These are phyloP conservation scores for Sicus ferrugineus DNA, from an alignment of 2,888 invertebrate species.

Conservation along the genomic window DNA sequence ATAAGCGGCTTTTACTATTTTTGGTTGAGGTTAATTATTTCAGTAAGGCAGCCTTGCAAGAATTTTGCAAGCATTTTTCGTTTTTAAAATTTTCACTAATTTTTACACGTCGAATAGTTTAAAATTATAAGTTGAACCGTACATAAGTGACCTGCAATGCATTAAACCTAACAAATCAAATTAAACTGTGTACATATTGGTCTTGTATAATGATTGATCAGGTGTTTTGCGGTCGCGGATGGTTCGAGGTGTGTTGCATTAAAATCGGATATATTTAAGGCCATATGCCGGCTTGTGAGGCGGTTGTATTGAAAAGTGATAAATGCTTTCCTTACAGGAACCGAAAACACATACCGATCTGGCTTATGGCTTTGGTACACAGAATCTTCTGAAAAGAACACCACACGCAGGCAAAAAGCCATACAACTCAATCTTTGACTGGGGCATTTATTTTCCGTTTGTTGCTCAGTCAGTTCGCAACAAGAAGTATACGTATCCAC, in stretches of 20 bases:
- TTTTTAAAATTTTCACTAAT: too few relatives aligned
- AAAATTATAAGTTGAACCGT: too few relatives aligned
- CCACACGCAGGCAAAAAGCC: slow-evolving; percentile 69
- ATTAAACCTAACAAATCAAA: too few relatives aligned
- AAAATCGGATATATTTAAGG: slow-evolving; percentile 22
- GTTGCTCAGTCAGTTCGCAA: slow-evolving; percentile 73
- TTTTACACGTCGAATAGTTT: too few relatives aligned
- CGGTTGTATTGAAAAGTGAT: background rate
- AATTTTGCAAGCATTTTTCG: too few relatives aligned
- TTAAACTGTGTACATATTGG: background rate
- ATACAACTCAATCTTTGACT: slow-evolving; percentile 68
- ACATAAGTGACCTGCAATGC: too few relatives aligned
- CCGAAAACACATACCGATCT: slow-evolving; percentile 53
- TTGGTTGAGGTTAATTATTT: too few relatives aligned
- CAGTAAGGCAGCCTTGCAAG: too few relatives aligned
- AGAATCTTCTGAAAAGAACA: slow-evolving; percentile 68
- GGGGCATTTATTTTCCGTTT: slow-evolving; percentile 70
- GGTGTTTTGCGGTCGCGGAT: slow-evolving; percentile 58
- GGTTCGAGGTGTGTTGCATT: slow-evolving; percentile 60
- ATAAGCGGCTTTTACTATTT: too few relatives aligned
- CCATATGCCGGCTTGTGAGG: background rate
- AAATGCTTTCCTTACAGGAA: too few relatives aligned
- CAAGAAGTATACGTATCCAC: slow-evolving; percentile 74
- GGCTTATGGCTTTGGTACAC: slow-evolving; percentile 64
- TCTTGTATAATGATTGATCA: slow-evolving; percentile 43